Percentiles rank a stretch among this genome's conserved stretches.
These are phyloP conservation scores for Crocuta crocuta DNA, from an alignment of 2,113 vertebrate species.

Conservation along the genomic window DNA sequence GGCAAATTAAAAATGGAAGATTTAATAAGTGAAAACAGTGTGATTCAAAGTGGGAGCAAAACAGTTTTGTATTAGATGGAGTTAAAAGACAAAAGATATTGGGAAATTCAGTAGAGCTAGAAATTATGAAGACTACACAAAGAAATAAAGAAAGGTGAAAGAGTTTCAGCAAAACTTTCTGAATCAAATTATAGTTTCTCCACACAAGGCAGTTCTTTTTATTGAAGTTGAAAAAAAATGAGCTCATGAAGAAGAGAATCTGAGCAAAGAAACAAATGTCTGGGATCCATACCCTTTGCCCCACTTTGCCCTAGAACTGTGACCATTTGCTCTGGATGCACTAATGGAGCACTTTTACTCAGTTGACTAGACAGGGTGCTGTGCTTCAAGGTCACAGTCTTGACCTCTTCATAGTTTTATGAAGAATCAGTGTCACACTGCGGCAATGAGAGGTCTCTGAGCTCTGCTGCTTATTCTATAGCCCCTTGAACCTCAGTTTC, in stretches of 20 bases:
- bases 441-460: not conserved
- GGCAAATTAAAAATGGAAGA: constrained; percentile 74
- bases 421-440: not conserved
- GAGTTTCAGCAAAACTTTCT: constrained; percentile 70
- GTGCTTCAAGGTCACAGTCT: not conserved
- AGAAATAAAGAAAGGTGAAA: constrained; percentile 55
- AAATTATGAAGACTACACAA: constrained; percentile 38
- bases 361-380: not conserved
- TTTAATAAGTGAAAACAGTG: constrained; percentile 50
- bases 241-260: not conserved
- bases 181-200: not conserved
- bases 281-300: not conserved
- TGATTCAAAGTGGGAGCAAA: not conserved
- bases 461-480: not conserved
- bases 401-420: rapidly evolving
- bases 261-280: not conserved
- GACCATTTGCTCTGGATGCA: not conserved
- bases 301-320: not conserved
- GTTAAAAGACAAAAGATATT: constrained; percentile 11
- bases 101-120: constrained; percentile 44
- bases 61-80: constrained; percentile 53
- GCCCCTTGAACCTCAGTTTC: not conserved
- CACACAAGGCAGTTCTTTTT: not conserved
- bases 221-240: not conserved
- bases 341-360: rapidly evolving